Base-by-base conservation (phyloP, 2,888 invertebrate genomes). In the Microctonus aethiopoides region DNA sequence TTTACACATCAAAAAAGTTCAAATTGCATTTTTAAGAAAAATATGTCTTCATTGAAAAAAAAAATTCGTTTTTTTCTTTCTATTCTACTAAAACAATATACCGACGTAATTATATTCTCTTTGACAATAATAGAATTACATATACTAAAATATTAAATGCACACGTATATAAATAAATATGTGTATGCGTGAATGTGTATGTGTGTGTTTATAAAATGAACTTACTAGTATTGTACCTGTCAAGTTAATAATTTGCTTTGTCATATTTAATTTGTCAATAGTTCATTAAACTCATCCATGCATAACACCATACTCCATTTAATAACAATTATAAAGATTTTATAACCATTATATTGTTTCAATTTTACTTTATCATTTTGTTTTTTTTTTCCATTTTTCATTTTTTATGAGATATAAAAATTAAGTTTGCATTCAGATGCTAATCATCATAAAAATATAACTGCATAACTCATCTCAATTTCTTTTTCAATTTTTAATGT, bases 221-320 rank as follows among this genome's bases (percentile, higher is more conserved):
- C 64, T 60, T 64, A 16, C 51, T 70, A 70, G 61, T 65, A 60
- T 65, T 65, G 65, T 70, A 66, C 61, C 64, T 64, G 59, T 70
- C 64, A 64, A 61, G 59, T 66, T 46, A 46, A n/a, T 16, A 46
- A 46, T 20, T 20, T 46, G 46, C 16, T 46, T 16, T 46, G 46
- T 46, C 46, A 46, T 16, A n/a, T 46, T 46, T 7, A 20, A 46
- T 16, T 46, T 16, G 46, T 46, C 46, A 46, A 46, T 46, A 46
- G 7, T 16, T 46, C 46, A 54, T 26, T 22, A 24, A 13, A n/a
- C 26, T 54, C 11, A 54, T n/a, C n/a, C 54, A 26, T 54, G 13
- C 10, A 54, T 54, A 54, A 24, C 26, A 54, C 26, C 22, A 22
- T 52, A 9, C 20, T 52, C 22, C 16, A 20, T 46, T 9, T 39